Percentiles rank a stretch among this genome's conserved stretches.
Conservation (phyloP, 2,888 invertebrate species). For the Melinaea menophilus region DNA sequence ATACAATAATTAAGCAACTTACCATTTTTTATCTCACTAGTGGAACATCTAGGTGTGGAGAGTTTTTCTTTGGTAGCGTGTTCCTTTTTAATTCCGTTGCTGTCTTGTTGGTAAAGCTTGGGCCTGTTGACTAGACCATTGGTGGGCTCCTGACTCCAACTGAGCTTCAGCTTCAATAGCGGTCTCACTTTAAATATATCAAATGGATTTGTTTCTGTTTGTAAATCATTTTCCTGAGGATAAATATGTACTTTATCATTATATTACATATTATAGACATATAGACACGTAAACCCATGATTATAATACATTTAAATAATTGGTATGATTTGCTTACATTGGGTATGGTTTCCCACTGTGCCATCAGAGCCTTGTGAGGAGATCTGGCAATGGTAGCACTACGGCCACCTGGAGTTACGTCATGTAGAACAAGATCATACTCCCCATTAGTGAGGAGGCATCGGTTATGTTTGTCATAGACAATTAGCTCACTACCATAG, state of each 20-base stretch:
- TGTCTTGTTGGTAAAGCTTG: conserved; percentile 73
- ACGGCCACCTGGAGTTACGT: conserved; percentile 83
- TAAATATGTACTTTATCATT: background rate
- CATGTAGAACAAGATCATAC: conserved; percentile 91
- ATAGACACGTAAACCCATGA: background rate
- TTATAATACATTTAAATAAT: background rate
- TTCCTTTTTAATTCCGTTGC: conserved; percentile 62
- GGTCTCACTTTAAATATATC: conserved; percentile 89
- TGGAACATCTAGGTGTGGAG: conserved; percentile 48
- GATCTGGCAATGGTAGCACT: conserved; percentile 66
- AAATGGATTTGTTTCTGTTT: conserved; percentile 78
- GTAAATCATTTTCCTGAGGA: conserved; percentile 63
- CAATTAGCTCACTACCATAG: conserved; percentile 88
- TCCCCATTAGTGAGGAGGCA: conserved; percentile 93
- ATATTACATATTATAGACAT: too few species aligned
- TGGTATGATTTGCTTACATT: conserved; percentile 58
- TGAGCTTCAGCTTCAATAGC: conserved; percentile 88
- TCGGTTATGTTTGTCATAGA: conserved; percentile 93
- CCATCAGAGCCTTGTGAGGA: conserved; percentile 72
- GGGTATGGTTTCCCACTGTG: conserved; percentile 80
- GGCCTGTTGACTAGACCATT: conserved; percentile 83
- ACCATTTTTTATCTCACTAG: conserved; percentile 61
- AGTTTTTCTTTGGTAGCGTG: conserved; percentile 52
- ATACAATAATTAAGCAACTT: conserved; percentile 14
- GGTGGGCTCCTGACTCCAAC: conserved; percentile 88